A percentile compares a stretch with the other conserved stretches of the same genome.
phyloP scores from a whole-genome alignment of 2,113 vertebrate species.

The Ammodytes marinus region DNA sequence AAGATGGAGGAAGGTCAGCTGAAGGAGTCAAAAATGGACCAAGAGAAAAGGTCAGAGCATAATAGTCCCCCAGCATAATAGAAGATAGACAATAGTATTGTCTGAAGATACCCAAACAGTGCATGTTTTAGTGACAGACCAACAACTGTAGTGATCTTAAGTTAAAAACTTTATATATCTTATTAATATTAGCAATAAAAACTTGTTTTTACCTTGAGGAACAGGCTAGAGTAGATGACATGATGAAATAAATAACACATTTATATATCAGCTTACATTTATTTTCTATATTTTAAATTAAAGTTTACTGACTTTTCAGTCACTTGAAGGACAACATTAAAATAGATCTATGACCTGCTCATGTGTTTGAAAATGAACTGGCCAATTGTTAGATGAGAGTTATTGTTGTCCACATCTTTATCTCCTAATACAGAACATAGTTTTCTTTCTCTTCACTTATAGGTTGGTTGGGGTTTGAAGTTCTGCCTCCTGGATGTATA shows the following conservation, averaged over 20 bases:
- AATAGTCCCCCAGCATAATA: slow-evolving; percentile 61
- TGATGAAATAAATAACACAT: no score
- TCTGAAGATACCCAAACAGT: neutral
- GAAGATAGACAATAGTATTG: slow-evolving; percentile 28
- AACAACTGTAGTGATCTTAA: neutral
- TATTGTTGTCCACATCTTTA: slow-evolving; percentile 58
- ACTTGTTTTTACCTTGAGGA: neutral
- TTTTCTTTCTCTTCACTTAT: slow-evolving; percentile 34
- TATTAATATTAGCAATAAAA: neutral
- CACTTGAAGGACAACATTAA: slow-evolving; percentile 9
- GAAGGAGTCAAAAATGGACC: slow-evolving; percentile 17
- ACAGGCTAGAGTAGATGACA: neutral
- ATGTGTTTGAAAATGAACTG: neutral
- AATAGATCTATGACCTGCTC: slow-evolving; percentile 34
- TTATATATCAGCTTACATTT: neutral
- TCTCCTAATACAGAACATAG: slow-evolving; percentile 60
- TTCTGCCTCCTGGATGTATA: slow-evolving; percentile 64
- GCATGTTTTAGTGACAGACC: neutral
- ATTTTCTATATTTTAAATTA: neutral
- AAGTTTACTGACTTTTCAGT: neutral
- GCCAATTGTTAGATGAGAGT: slow-evolving; percentile 14
- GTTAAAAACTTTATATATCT: neutral
- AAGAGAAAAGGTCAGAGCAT: slow-evolving; percentile 33
- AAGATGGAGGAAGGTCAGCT: slow-evolving; percentile 28
- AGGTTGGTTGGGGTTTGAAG: neutral